These are phyloP conservation scores for Eclectus roratus DNA, from an alignment of 2,113 vertebrate species.

Conservation along the genomic window DNA sequence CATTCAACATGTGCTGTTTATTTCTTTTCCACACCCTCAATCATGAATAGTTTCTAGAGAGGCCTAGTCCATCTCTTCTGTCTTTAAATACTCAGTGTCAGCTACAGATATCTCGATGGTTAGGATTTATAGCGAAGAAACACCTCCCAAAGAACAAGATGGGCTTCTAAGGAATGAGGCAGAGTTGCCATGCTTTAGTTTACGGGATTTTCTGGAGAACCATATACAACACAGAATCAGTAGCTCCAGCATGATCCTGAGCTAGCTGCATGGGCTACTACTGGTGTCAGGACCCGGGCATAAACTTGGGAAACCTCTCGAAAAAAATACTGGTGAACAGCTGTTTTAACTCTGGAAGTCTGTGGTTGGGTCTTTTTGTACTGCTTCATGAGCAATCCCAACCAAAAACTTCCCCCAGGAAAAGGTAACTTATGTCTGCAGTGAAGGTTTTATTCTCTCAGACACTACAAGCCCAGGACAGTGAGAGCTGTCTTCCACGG, in stretches of 20 bases:
- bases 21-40: background rate
- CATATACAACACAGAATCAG: background rate
- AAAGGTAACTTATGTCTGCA: background rate
- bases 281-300: background rate
- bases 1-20: background rate
- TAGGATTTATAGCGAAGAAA: background rate
- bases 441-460: background rate
- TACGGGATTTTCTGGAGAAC: background rate
- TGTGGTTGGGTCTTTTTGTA: rapidly evolving
- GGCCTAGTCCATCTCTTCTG: background rate
- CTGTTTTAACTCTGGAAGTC: background rate
- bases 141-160: background rate
- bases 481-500: background rate
- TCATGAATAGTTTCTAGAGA: background rate
- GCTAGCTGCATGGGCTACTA: background rate
- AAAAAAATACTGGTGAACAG: background rate
- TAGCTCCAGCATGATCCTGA: background rate
- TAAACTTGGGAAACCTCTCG: background rate
- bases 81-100: background rate
- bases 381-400: background rate
- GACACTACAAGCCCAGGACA: background rate
- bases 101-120: background rate
- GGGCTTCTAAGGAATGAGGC: background rate
- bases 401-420: background rate
- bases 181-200: background rate